Conservation (phyloP, 2,888 invertebrate genomes). For the Catonia carolina region DNA sequence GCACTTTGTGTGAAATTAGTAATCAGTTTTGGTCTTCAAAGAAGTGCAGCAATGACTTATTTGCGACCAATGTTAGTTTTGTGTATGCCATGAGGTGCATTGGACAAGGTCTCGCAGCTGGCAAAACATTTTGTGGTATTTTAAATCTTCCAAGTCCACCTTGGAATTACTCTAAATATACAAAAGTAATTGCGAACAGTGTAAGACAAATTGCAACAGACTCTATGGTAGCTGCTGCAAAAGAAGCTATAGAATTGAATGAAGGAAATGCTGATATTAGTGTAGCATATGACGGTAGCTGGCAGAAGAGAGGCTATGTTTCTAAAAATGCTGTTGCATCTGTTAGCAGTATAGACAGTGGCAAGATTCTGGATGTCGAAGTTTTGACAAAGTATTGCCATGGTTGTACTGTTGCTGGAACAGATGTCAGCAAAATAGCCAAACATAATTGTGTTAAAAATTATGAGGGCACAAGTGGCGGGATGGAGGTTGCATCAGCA, state of each 20-base stretch:
- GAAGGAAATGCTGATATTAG: background rate
- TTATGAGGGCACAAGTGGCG: background rate
- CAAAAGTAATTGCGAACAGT: background rate
- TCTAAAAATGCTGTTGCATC: background rate
- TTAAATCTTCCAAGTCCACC: background rate
- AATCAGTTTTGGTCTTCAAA: too few species aligned
- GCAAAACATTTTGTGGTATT: background rate
- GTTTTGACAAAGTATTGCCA: background rate
- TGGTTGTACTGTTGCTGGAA: background rate
- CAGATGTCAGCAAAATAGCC: background rate
- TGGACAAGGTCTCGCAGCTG: too few species aligned
- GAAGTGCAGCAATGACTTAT: too few species aligned
- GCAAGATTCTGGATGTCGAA: background rate
- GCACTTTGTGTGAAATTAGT: too few species aligned
- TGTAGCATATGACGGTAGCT: background rate
- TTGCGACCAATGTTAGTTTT: too few species aligned
- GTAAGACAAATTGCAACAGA: background rate
- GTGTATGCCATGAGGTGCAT: too few species aligned
- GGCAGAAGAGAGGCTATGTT: background rate
- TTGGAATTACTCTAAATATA: background rate
- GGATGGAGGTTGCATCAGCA: background rate
- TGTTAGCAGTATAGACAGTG: background rate
- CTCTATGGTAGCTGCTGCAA: background rate
- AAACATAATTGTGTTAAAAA: too few species aligned
- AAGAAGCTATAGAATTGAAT: background rate